Base-by-base conservation (phyloP, 2,888 invertebrate species). In the Euplexia lucipara region DNA sequence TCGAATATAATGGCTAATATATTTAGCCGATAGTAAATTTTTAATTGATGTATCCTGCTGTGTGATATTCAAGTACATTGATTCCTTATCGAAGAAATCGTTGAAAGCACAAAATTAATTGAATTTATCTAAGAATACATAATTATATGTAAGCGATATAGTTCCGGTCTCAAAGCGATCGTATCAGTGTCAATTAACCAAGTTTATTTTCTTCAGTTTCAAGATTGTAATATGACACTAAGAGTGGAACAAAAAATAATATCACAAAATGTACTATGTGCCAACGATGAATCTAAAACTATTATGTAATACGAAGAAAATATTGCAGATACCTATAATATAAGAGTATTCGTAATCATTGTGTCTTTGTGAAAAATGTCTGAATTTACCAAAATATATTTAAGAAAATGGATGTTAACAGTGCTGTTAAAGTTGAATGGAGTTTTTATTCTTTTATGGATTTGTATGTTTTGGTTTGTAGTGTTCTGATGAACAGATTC, bases 331-430 rank as follows among this genome's bases (percentile, higher is more conserved):
- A 80, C 58, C 42, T 68, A 67, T 56, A 62, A 45, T 53, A 39
- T 80, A 80, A 68, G 69, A 68, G 61, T 75, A 83, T 78, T 78
- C 67, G 67, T 80, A 80, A 79, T 82, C 77, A 79, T 68, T 70
- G 80, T 79, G 80, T 79, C 80, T 82, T 76, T 79, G 80, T 79
- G 72, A 73, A 79, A 81, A 79, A 82, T 79, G 73, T 79, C 82
- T 82, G 82, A 79, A 76, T 79, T 79, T 79, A 82, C 73, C 80
- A 75, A 79, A 70, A 65, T 79, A 79, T 70, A 68, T 68, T 70
- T 73, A 76, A 70, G 73, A 66, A 70, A 76, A 41, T 72, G 69
- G 34, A 34, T 79, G 69, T 79, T 58, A 39, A 56, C 65, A 81
- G 51, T 70, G 75, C 32, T 78, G 79, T 78, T 67, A 68, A 71